These are phyloP conservation scores for Corythoichthys intestinalis DNA, from an alignment of 2,113 vertebrate species.

Conservation along the genomic window DNA sequence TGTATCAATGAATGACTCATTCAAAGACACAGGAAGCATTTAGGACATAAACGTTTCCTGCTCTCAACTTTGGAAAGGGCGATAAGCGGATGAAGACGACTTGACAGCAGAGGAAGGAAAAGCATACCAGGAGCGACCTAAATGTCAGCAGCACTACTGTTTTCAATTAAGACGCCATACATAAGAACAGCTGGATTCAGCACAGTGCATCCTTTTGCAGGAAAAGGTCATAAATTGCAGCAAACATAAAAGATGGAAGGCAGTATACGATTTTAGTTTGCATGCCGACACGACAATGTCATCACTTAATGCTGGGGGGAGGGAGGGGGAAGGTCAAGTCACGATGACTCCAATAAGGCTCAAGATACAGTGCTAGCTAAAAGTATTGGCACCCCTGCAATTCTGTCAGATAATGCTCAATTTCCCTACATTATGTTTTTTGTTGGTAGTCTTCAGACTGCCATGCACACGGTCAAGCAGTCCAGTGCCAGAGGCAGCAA, in stretches of 20 bases:
- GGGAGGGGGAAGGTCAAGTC: conserved; percentile 4
- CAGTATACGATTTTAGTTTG: too few species aligned
- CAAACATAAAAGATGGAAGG: background rate
- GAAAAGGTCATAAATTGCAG: conserved; percentile 10
- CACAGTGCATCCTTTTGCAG: background rate
- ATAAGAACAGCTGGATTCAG: conserved; percentile 53
- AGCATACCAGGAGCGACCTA: conserved; percentile 29
- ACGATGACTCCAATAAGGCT: conserved; percentile 20
- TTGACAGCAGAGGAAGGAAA: conserved; percentile 46
- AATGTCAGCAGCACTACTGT: conserved; percentile 47
- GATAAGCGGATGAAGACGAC: conserved; percentile 8
- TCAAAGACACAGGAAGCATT: background rate
- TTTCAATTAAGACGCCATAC: conserved; percentile 48
- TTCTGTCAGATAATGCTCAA: too few species aligned
- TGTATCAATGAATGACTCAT: background rate
- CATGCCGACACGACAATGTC: background rate
- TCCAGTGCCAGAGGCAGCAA: too few species aligned
- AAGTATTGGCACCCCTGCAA: too few species aligned
- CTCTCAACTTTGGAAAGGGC: conserved; percentile 15
- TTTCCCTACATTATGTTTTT: too few species aligned
- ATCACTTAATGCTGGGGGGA: too few species aligned
- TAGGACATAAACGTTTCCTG: conserved; percentile 3
- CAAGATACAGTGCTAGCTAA: too few species aligned
- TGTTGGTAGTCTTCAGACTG: too few species aligned
- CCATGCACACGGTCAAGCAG: too few species aligned